Percentiles rank a stretch among this genome's conserved stretches.
Evolutionary conservation across 2,888 invertebrate species (phyloP).

Genomic region (Reticulitermes lucifugus): DNA sequence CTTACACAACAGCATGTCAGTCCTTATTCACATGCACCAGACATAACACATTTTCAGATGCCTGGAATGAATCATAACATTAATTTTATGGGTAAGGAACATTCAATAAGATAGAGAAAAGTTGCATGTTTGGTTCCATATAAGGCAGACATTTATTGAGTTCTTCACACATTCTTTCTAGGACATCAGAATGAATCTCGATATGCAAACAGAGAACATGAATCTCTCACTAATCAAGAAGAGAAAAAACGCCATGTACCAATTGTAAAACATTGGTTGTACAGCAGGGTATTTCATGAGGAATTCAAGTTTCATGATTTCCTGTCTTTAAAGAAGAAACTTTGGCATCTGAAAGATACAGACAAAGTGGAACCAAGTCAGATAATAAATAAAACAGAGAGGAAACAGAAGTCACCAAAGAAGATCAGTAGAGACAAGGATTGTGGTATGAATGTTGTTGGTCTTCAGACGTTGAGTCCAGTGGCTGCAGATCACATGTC

Average conservation of each 20-base stretch:
- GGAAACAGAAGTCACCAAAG: slow-evolving; percentile 50
- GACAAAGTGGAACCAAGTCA: slow-evolving; percentile 35
- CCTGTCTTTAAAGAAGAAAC: slow-evolving; percentile 46
- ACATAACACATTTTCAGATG: slow-evolving; percentile 38
- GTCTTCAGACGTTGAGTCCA: slow-evolving; percentile 14
- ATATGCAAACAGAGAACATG: slow-evolving; percentile 12
- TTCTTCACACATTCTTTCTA: not conserved
- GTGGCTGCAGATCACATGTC: slow-evolving; percentile 17
- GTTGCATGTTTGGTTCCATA: not conserved
- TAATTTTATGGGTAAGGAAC: slow-evolving; percentile 30
- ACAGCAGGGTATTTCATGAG: slow-evolving; percentile 70
- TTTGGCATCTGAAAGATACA: slow-evolving; percentile 44
- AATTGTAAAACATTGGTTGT: slow-evolving; percentile 68
- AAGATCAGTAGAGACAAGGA: slow-evolving; percentile 46
- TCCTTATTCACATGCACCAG: slow-evolving; percentile 23
- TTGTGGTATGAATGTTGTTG: slow-evolving; percentile 23
- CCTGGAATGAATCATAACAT: slow-evolving; percentile 34
- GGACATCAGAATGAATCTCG: slow-evolving; percentile 29
- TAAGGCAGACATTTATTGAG: not conserved
- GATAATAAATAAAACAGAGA: slow-evolving; percentile 42
- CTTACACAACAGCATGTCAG: slow-evolving; percentile 14
- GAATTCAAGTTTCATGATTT: slow-evolving; percentile 49
- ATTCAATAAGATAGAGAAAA: not conserved
- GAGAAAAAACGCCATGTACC: slow-evolving; percentile 46
- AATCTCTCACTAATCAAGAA: slow-evolving; percentile 18